Evolutionary conservation across 2,888 invertebrate species (phyloP), one percentile per base, ranked within the genome.

Genomic region (Agrenia bidenticulata): DNA sequence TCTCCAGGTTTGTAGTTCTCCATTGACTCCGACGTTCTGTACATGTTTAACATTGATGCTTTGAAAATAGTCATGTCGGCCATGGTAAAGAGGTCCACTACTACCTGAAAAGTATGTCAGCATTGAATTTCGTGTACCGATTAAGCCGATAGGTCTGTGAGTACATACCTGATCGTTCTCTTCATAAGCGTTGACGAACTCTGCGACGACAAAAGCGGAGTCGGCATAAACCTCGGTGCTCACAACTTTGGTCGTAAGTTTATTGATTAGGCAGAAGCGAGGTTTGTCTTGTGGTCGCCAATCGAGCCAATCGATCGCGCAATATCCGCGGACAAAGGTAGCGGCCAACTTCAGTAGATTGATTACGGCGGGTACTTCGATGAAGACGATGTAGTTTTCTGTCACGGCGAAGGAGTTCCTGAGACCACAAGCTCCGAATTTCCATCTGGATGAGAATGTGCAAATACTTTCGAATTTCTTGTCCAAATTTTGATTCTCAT

Each of bases 391-490:
- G 77, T 82, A 83, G 70, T 83, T 81, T 67, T 83, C 81, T 1
- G 83, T 81, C 77, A 84, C 79, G n/a, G 80, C 82, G 72, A 84
- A 84, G 64, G 83, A 83, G 2, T 9, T 55, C 77, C 84, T 84
- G 72, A 80, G 79, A 77, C 83, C 84, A 5, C 78, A 76, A 63
- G 78, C 77, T 64, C 74, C 75, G 7, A 78, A 77, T 60, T 76
- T 79, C 77, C 78, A 78, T 39, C 78, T 76, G 2, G 79, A 77
- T n/a, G 78, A 77, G 41, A 81, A 77, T 1, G 77, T 75, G 5
- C 76, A 74, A 1, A 80, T 57, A 45, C 77, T 76, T 32, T 49
- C 53, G 55, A 67, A 67, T 58, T 60, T 21, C 15, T 17, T 61
- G 23, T 63, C 63, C 17, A 67, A 21, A 21, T 37, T 59, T 42